A percentile compares a stretch with the other conserved stretches of the same genome.
These are phyloP conservation scores for Cryptocephalus moraei DNA, from an alignment of 2,888 invertebrate species.

Conservation along the genomic window DNA sequence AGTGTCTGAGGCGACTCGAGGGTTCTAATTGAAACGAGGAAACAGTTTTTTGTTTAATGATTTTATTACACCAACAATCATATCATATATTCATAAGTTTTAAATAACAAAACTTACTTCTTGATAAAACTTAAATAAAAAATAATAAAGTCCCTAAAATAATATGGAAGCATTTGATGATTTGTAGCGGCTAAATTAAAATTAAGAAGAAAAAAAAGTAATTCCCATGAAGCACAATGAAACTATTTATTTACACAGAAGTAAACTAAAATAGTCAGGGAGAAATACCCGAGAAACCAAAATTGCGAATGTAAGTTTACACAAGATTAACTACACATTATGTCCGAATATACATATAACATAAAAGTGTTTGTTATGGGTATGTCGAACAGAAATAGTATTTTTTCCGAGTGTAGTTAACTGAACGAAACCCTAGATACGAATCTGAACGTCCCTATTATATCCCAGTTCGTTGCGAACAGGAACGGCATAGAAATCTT, in stretches of 20 bases:
- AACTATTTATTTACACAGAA: slow-evolving; percentile 25
- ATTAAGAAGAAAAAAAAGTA: slow-evolving; percentile 17
- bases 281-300: slow-evolving; percentile 29
- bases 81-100: slow-evolving; percentile 40
- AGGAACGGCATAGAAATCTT: no score
- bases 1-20: no score
- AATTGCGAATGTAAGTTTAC: background rate
- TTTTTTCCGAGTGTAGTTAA: slow-evolving; percentile 3
- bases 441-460: no score
- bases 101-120: slow-evolving; percentile 37
- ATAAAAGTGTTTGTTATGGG: no score
- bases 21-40: background rate
- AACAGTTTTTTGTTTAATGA: slow-evolving; percentile 11
- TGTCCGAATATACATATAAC: no score
- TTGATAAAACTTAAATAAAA: slow-evolving; percentile 37
- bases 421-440: no score
- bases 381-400: background rate
- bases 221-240: slow-evolving; percentile 29
- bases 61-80: slow-evolving; percentile 43
- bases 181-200: slow-evolving; percentile 25
- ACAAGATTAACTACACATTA: no score
- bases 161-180: slow-evolving; percentile 34
- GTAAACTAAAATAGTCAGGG: slow-evolving; percentile 13
- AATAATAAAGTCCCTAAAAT: slow-evolving; percentile 22
- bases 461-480: no score